Base-by-base conservation (phyloP, 2,113 vertebrate genomes). In the Albula glossodonta region DNA sequence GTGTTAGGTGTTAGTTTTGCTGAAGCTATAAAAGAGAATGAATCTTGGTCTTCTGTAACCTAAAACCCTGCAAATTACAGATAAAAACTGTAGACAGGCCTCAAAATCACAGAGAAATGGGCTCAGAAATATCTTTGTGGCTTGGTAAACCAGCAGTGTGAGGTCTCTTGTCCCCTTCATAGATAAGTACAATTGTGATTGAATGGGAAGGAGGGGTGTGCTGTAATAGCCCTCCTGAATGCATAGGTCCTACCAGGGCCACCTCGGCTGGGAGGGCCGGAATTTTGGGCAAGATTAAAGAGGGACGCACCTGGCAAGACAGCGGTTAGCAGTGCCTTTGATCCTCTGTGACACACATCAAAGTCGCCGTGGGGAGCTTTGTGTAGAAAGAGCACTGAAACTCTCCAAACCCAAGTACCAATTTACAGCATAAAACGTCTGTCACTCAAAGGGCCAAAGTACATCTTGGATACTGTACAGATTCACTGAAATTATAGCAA, bases 281-380 rank as follows among this genome's bases (percentile, higher is more conserved):
- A 90, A n/a, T 89, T 90, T 87, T 82, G 86, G 91, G 87, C 79
- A 74, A 91, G 90, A 93, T 94, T 88, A 94, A 93, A 93, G 93
- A 83, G 88, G 10, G 0, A 80, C 25, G 90, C 91, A 94, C 92
- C 93, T 91, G 92, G 90, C 88, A 86, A 88, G 87, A 85, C 90
- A 78, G 52, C 12, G 7, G 88, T 87, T 88, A 0, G 83, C 51
- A 86, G 85, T 90, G 92, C 90, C 91, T 94, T 93, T 94, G 92
- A 94, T 94, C 93, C 88, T 2, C 88, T 3, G 86, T 91, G 88
- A 87, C 86, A 83, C 88, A 91, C 92, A 94, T 93, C 92, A 94
- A 94, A 94, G 92, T 51, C 87, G 88, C 90, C 50, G 81, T 84
- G 78, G 89, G 90, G 82, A 83, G 90, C 89, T 92, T 88, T 13